Evolutionary conservation across 2,113 vertebrate genomes (phyloP), one percentile per base, ranked within the genome.

Genomic region (Pyrgilauda ruficollis): DNA sequence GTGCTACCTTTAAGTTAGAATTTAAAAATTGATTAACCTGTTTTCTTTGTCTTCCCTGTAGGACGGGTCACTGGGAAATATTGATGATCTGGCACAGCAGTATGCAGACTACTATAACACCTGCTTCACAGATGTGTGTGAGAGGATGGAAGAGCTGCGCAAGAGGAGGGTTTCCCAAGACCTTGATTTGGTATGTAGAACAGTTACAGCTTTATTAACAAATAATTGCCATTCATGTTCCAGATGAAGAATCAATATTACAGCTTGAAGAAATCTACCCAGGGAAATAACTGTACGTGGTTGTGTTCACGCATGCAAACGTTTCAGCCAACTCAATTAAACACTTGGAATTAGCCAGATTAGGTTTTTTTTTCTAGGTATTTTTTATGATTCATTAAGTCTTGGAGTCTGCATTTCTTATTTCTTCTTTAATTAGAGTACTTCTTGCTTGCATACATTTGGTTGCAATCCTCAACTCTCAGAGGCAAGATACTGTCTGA

Each of bases 61-160:
- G 99, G 99, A 99, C 70, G 99, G 99, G 86, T 99, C 99, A 56
- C 97, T 99, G 98, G 99, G 99, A 76, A 99, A 99, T 95, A 99
- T 99, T 87, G 99, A 99, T 96, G 99, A 99, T 97, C 98, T 99
- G 95, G 99, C 99, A 3, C 98, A 99, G 94, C 99, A 99, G 96
- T 99, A 99, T 97, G 99, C 99, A 14, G 99, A 99, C 95, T 99
- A 99, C 94, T 99, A 99, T 97, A 99, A 99, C 75, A 99, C 99
- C 89, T 99, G 99, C 94, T 99, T 99, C 96, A 98, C 98, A 1
- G 99, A 99, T 88, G 99, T 99, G 90, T 99, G 98, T 15, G 99
- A 99, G 91, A 98, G 99, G 93, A 99, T 99, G 99, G 99, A 99
- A 95, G 99, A 99, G 96, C 98, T 99, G n/a, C 98, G 99, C 88